Base-by-base conservation (phyloP, 2,113 vertebrate species). In the Ptyas mucosa region DNA sequence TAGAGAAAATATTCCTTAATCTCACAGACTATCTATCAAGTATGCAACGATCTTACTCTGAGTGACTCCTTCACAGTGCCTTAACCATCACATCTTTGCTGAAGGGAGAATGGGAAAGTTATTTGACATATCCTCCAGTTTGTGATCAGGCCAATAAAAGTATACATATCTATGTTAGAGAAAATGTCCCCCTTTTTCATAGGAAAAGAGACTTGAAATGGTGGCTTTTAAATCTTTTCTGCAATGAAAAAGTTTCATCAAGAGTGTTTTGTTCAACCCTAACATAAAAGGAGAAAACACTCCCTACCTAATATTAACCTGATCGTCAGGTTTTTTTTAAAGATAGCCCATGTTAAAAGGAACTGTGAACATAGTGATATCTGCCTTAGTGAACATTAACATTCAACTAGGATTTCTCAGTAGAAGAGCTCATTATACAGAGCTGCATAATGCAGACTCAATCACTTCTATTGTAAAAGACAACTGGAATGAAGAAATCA, bases 241-340 rank as follows among this genome's bases (percentile, higher is more conserved):
- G 94, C 94, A 92, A 93, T 89, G 89, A 64, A 34, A 26, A 61
- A 20, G 8, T 18, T 39, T 29, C 4, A 20, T 11, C 12, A 46
- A 4, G 69, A 57, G 12, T 0, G 1, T 93, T 69, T 21, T n/a
- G 7, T 89, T 85, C 8, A 75, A 4, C 53, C 29, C 21, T 64
- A 26, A 1, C 34, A n/a, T 90, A 95, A 96, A 89, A 64, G 58
- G 86, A 93, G 92, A 94, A 93, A 96, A 93, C 94, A 91, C 89
- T 57, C 94, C 0, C 0, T 92, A 93, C 88, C 1, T 49, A 95
- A 94, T 93, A 94, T 90, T 69, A 91, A 2, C 0, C 91, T 93
- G 64, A 15, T 12, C 0, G 87, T 94, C 90, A 90, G 24, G 6
- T 20, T 20, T 81, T 43, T 89, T 95, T 92, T 90, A 54, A 90